Evolutionary conservation across 1,140 invertebrate genomes (phyloP).

Genomic region (Stegodyphus mimosarum): DNA sequence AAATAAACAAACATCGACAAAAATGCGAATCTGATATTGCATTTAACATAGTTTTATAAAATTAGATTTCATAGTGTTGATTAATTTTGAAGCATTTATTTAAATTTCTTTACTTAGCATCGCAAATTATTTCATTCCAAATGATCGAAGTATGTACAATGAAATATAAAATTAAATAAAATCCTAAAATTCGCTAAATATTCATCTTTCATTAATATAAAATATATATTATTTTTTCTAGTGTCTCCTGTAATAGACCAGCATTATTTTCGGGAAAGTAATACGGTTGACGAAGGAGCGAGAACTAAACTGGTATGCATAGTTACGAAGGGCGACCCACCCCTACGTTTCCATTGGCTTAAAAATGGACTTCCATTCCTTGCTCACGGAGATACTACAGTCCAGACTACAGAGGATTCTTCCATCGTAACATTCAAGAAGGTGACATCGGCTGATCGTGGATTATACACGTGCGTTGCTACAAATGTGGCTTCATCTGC

Average conservation of each 20-base stretch:
- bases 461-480: constrained; percentile 70
- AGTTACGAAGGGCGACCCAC: constrained; percentile 63
- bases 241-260: constrained; percentile 55
- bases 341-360: constrained; percentile 66
- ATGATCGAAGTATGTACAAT: too few species aligned
- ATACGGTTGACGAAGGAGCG: constrained; percentile 55
- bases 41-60: too few species aligned
- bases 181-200: too few species aligned
- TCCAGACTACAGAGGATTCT: constrained; percentile 67
- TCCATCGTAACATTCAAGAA: constrained; percentile 63
- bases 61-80: too few species aligned
- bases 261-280: constrained; percentile 47
- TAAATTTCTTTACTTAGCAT: too few species aligned
- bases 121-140: too few species aligned
- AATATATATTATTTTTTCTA: constrained; percentile 12
- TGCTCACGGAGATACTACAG: constrained; percentile 39
- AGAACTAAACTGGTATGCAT: constrained; percentile 63
- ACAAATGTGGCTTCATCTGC: constrained; percentile 68
- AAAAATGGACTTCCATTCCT: constrained; percentile 67
- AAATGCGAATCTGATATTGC: too few species aligned
- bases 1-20: too few species aligned
- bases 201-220: too few species aligned
- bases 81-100: too few species aligned
- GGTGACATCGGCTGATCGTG: constrained; percentile 68
- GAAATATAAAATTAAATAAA: too few species aligned